A percentile compares a stretch with the other conserved stretches of the same genome.
Evolutionary conservation across 2,888 invertebrate genomes (phyloP).

Genomic region (Achlya flavicornis): DNA sequence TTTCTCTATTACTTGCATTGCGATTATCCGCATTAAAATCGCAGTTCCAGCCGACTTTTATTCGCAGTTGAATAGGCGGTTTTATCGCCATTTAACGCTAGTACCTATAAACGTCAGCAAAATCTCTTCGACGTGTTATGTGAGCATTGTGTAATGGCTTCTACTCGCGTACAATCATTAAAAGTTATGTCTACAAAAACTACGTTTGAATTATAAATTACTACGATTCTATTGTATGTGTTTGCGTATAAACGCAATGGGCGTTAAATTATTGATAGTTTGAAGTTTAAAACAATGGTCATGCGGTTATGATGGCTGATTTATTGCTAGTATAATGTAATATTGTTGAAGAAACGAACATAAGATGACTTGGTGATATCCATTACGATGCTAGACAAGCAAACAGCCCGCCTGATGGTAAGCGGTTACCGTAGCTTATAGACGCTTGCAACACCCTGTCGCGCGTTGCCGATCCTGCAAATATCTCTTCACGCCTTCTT

Average conservation of each 20-base stretch:
- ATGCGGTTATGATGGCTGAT: not conserved
- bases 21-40: too few species aligned
- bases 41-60: too few species aligned
- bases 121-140: constrained; percentile 62
- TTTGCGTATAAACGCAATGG: not conserved
- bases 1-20: too few species aligned
- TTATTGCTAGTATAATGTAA: too few species aligned
- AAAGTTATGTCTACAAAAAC: constrained; percentile 13
- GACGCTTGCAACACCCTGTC: too few species aligned
- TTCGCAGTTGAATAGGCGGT: constrained; percentile 23
- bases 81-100: constrained; percentile 28
- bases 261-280: not conserved
- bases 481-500: too few species aligned
- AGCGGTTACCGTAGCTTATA: too few species aligned
- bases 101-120: constrained; percentile 31
- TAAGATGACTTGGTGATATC: too few species aligned
- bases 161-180: constrained; percentile 22
- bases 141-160: constrained; percentile 51
- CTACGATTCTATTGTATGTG: constrained; percentile 8
- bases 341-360: too few species aligned
- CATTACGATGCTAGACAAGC: too few species aligned
- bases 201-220: constrained; percentile 13
- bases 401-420: too few species aligned
- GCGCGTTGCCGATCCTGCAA: too few species aligned
- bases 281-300: not conserved